These are phyloP conservation scores for Aphodius granarius DNA, from an alignment of 2,888 invertebrate genomes.

Conservation along the genomic window DNA sequence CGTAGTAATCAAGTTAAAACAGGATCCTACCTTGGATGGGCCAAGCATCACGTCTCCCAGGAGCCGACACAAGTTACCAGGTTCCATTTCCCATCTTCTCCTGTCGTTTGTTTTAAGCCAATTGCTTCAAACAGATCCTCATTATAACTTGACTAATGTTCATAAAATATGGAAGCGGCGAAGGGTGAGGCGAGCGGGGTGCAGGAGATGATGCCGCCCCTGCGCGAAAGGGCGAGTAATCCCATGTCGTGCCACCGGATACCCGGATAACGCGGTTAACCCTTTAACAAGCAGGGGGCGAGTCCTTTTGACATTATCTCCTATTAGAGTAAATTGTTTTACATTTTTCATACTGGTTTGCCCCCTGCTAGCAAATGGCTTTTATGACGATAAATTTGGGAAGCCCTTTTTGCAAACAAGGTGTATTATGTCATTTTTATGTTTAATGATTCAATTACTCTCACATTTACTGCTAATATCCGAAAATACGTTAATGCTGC, in stretches of 20 bases:
- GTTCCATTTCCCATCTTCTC: conserved; percentile 44
- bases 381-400: not conserved
- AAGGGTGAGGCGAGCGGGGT: conserved; percentile 40
- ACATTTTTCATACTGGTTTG: conserved; percentile 17
- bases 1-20: conserved; percentile 50
- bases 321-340: conserved; percentile 29
- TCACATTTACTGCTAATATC: too few species aligned
- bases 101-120: conserved; percentile 44
- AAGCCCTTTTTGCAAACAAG: not conserved
- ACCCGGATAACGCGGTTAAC: conserved; percentile 50
- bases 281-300: conserved; percentile 40
- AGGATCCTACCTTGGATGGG: conserved; percentile 37
- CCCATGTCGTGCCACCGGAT: conserved; percentile 35
- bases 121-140: conserved; percentile 55
- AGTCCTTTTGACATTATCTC: conserved; percentile 28
- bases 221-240: conserved; percentile 21
- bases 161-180: conserved; percentile 53
- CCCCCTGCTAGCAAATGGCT: not conserved
- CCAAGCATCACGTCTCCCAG: conserved; percentile 34
- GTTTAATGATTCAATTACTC: not conserved
- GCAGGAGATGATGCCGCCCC: conserved; percentile 39
- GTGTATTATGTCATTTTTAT: not conserved
- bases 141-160: conserved; percentile 56
- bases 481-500: too few species aligned
- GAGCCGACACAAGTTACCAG: conserved; percentile 50